Percentiles rank a stretch among this genome's conserved stretches.
These are phyloP conservation scores for Scomber colias DNA, from an alignment of 2,113 vertebrate species.

Conservation along the genomic window DNA sequence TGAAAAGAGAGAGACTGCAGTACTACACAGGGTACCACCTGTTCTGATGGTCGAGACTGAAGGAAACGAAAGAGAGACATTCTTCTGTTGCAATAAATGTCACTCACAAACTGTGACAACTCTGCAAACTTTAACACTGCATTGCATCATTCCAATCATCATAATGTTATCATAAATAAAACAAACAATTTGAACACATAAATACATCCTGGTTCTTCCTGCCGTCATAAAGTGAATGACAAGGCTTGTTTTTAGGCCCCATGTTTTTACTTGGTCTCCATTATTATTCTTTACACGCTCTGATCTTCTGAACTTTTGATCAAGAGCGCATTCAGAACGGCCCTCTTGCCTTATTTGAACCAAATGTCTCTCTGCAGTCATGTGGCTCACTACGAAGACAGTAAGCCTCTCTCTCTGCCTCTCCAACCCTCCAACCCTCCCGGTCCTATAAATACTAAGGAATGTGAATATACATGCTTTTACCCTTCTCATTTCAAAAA, in stretches of 20 bases:
- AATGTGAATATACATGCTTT: not conserved
- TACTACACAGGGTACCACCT: constrained; percentile 91
- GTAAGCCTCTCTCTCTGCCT: not conserved
- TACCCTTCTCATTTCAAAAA: not conserved
- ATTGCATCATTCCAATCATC: not conserved
- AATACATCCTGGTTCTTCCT: not conserved
- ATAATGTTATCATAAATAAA: not conserved
- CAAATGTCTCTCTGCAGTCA: not conserved
- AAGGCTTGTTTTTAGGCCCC: not conserved
- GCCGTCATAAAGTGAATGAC: not conserved
- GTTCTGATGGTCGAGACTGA: constrained; percentile 35
- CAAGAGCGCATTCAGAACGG: not conserved
- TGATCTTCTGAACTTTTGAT: not conserved
- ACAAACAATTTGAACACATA: not conserved
- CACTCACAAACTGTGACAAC: not conserved
- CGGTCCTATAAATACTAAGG: not conserved
- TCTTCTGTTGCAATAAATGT: not conserved
- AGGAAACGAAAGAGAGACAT: not conserved
- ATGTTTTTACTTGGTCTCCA: too few relatives aligned
- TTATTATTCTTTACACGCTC: not conserved
- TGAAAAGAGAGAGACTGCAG: constrained; percentile 93
- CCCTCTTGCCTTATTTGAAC: not conserved
- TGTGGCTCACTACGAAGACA: not conserved
- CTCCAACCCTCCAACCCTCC: not conserved
- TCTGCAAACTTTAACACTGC: too few relatives aligned